A percentile compares a stretch with the other conserved stretches of the same genome.
phyloP scores from a whole-genome alignment of 2,888 invertebrate species.

The Lucinisca nassula region DNA sequence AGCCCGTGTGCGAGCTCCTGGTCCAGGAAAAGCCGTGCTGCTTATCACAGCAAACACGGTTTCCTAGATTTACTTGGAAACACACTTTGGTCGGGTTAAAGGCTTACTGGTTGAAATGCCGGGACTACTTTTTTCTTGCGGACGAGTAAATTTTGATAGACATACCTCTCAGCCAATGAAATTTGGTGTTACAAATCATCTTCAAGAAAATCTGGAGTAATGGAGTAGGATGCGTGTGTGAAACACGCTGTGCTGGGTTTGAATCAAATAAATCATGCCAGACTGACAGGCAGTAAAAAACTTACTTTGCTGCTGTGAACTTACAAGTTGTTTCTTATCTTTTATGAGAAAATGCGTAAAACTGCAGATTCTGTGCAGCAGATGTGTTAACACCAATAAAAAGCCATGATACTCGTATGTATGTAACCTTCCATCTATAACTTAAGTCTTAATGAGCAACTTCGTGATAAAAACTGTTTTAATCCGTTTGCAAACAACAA shows the following conservation, averaged over 20 bases:
- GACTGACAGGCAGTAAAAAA: constrained; percentile 6
- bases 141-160: neutral
- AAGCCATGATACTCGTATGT: too few species aligned
- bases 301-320: neutral
- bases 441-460: too few species aligned
- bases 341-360: neutral
- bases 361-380: neutral
- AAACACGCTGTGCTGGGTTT: neutral
- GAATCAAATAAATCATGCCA: neutral
- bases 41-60: constrained; percentile 62
- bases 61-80: constrained; percentile 36
- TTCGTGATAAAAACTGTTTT: too few species aligned
- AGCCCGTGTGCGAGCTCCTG: constrained; percentile 65
- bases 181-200: neutral
- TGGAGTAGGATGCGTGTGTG: neutral
- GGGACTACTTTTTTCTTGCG: constrained; percentile 4
- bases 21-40: constrained; percentile 67
- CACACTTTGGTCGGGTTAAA: neutral
- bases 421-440: too few species aligned
- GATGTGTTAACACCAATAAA: neutral
- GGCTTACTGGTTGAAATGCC: neutral
- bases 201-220: neutral
- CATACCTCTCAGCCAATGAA: neutral
- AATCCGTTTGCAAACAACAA: too few species aligned
- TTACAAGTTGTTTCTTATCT: neutral